These are phyloP conservation scores for Calyptomena viridis DNA, from an alignment of 2,113 vertebrate genomes.

Conservation along the genomic window DNA sequence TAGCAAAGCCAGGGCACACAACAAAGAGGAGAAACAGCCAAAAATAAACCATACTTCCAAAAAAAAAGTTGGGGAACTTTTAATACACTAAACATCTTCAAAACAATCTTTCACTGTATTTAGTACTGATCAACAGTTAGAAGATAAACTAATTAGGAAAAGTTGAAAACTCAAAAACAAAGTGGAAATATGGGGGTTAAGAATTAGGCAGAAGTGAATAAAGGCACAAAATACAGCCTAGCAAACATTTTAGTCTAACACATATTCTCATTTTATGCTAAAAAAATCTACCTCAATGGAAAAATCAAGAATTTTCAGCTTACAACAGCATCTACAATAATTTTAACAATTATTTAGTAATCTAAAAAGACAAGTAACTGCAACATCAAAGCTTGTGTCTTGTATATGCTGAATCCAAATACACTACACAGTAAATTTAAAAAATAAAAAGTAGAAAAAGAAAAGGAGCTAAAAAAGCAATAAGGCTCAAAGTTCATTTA, in stretches of 20 bases:
- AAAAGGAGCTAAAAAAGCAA: neutral
- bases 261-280: neutral
- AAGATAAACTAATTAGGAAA: neutral
- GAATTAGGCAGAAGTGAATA: neutral
- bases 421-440: neutral
- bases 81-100: neutral
- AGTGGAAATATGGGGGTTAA: neutral
- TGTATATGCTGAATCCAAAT: neutral
- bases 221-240: neutral
- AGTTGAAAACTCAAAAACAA: neutral
- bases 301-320: neutral
- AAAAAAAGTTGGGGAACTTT: neutral
- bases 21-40: neutral
- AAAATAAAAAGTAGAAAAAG: neutral
- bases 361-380: neutral
- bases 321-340: neutral
- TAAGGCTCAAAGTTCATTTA: neutral
- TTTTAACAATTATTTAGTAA: neutral
- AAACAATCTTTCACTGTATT: neutral
- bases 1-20: neutral
- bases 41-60: neutral
- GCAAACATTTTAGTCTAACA: neutral
- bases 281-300: neutral
- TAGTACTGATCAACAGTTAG: neutral
- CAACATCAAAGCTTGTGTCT: neutral